A percentile compares a stretch with the other conserved stretches of the same genome.
These are phyloP conservation scores for Ageneiosus marmoratus DNA, from an alignment of 2,113 vertebrate genomes.

Conservation along the genomic window DNA sequence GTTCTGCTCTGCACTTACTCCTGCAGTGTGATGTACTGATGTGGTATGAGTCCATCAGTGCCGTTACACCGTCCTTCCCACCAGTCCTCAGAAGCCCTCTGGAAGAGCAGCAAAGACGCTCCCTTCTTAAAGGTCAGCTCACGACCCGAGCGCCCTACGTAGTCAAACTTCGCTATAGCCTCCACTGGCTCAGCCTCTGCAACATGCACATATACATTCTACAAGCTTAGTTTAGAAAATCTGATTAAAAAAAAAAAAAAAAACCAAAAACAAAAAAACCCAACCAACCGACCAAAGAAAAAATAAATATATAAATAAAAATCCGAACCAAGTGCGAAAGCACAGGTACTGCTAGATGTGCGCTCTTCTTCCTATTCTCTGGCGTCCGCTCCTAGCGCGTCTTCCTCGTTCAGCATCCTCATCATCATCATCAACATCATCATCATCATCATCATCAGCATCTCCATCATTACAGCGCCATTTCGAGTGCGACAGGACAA, in stretches of 20 bases:
- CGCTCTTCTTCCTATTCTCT: conserved; percentile 70
- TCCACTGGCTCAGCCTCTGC: conserved; percentile 92
- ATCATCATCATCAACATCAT: conserved; percentile 48
- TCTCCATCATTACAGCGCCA: conserved; percentile 47
- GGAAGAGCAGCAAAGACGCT: conserved; percentile 89
- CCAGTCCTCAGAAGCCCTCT: conserved; percentile 97
- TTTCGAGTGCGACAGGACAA: conserved; percentile 45
- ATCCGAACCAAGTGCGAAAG: conserved; percentile 84
- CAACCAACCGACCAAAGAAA: conserved; percentile 24
- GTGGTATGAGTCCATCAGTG: conserved; percentile 89
- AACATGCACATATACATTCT: conserved; percentile 28
- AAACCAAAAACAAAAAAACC: background rate
- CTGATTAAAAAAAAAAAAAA: background rate
- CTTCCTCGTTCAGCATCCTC: conserved; percentile 75
- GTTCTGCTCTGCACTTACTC: conserved; percentile 70
- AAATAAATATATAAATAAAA: conserved; percentile 35
- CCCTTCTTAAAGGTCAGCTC: conserved; percentile 98
- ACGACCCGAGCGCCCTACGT: conserved; percentile 88
- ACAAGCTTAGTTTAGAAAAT: too few relatives aligned
- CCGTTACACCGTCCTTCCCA: conserved; percentile 96
- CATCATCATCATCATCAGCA: conserved; percentile 50
- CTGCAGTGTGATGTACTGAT: conserved; percentile 96
- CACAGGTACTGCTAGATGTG: conserved; percentile 74
- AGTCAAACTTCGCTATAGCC: conserved; percentile 97
- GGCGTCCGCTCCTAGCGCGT: conserved; percentile 85